Evolutionary conservation across 2,888 invertebrate genomes (phyloP).

Genomic region (Rhingia campestris): DNA sequence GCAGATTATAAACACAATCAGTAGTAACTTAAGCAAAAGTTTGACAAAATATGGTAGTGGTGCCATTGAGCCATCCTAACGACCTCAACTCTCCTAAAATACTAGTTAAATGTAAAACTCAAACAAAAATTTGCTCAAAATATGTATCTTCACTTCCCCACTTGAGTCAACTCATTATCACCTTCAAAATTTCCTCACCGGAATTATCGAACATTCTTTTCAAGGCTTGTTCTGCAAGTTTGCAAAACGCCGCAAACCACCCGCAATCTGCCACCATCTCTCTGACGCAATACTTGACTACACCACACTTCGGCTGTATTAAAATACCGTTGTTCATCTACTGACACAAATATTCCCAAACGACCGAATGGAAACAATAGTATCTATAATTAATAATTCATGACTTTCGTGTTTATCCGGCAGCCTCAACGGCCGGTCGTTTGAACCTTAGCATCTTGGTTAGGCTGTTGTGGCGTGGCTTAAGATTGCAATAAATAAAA

Average conservation of each 20-base stretch:
- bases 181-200: background rate
- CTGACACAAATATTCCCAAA: conserved; percentile 34
- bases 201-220: conserved; percentile 7
- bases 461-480: background rate
- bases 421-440: conserved; percentile 15
- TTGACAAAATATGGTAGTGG: too few relatives aligned
- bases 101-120: too few relatives aligned
- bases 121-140: too few relatives aligned
- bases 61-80: too few relatives aligned
- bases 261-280: background rate
- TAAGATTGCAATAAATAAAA: conserved; percentile 21
- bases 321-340: conserved; percentile 33
- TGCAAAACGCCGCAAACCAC: background rate
- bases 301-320: conserved; percentile 9
- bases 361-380: conserved; percentile 23
- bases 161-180: background rate
- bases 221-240: conserved; percentile 5
- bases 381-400: conserved; percentile 50
- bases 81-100: too few relatives aligned
- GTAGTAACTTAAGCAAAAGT: too few relatives aligned
- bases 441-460: conserved; percentile 56
- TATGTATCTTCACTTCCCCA: background rate
- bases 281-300: background rate
- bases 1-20: too few relatives aligned
- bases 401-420: conserved; percentile 60